These are phyloP conservation scores for Ceratina australensis DNA, from an alignment of 1,140 invertebrate genomes.

Conservation along the genomic window DNA sequence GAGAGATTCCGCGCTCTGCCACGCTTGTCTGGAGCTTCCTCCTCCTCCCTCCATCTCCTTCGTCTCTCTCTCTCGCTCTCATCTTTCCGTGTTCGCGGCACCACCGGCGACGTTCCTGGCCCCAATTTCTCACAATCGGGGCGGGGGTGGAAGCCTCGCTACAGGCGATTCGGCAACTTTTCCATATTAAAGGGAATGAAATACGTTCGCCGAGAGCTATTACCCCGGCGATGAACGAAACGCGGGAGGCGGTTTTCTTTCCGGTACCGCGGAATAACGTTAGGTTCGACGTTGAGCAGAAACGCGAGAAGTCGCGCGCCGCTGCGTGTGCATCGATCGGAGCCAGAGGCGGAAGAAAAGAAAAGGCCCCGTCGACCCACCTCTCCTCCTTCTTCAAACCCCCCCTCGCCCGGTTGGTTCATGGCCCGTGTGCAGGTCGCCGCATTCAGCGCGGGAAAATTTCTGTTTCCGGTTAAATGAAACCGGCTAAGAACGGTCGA, in stretches of 20 bases:
- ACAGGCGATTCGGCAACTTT: conserved; percentile 54
- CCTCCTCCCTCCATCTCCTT: conserved; percentile 11
- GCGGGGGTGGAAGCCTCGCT: conserved; percentile 43
- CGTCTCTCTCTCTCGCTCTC: background rate
- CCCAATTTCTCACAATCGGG: conserved; percentile 61
- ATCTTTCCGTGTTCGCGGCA: conserved; percentile 30
- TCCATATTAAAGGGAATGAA: conserved; percentile 22
- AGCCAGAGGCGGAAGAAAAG: background rate
- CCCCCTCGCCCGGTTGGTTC: too few relatives aligned
- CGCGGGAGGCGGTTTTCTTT: background rate
- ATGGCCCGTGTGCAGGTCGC: background rate
- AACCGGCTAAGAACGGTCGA: conserved; percentile 30
- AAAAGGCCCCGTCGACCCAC: too few relatives aligned
- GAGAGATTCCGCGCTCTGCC: conserved; percentile 66
- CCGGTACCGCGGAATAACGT: background rate
- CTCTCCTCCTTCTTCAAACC: too few relatives aligned
- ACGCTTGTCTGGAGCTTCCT: conserved; percentile 60
- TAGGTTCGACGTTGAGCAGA: background rate
- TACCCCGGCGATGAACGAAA: background rate
- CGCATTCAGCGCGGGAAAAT: conserved; percentile 31
- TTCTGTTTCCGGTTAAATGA: conserved; percentile 28
- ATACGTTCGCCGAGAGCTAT: conserved; percentile 25
- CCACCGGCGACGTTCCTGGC: conserved; percentile 42
- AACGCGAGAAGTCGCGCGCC: too few relatives aligned
- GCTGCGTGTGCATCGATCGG: background rate